Evolutionary conservation across 2,888 invertebrate genomes (phyloP).

Genomic region (Idaea dimidiata): DNA sequence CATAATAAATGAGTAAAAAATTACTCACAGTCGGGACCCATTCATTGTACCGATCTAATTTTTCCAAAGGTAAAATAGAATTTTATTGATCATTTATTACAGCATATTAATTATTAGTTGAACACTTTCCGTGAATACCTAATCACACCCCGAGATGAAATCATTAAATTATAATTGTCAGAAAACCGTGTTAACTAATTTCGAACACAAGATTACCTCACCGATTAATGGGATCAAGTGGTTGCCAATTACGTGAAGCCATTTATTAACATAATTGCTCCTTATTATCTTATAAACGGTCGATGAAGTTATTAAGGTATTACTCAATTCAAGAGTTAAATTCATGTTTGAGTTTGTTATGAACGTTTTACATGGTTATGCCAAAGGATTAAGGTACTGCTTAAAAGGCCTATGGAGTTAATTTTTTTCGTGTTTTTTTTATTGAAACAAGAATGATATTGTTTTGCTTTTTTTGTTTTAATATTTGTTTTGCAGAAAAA

Average conservation of each 20-base stretch:
- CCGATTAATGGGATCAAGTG: constrained; percentile 46
- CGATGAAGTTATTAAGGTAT: not conserved
- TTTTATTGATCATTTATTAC: too few relatives aligned
- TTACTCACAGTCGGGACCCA: too few relatives aligned
- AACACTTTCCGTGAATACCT: not conserved
- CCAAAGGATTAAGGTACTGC: not conserved
- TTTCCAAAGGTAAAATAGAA: too few relatives aligned
- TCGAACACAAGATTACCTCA: not conserved
- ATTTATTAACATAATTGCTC: constrained; percentile 32
- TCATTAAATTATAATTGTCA: not conserved
- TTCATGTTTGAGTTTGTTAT: not conserved
- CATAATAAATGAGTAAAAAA: too few relatives aligned
- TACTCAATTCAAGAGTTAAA: not conserved
- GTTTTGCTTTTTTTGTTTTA: too few relatives aligned
- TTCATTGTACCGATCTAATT: too few relatives aligned
- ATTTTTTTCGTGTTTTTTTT: not conserved
- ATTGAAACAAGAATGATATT: not conserved
- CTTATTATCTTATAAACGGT: not conserved
- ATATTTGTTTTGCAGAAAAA: too few relatives aligned
- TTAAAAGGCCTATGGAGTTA: not conserved
- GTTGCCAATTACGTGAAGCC: constrained; percentile 44
- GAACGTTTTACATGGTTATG: too few relatives aligned
- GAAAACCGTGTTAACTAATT: not conserved
- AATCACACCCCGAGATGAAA: not conserved
- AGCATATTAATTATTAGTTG: not conserved